Evolutionary conservation across 1,140 invertebrate genomes (phyloP), one percentile per base, ranked within the genome.

Genomic region (Pogonomyrmex californicus): DNA sequence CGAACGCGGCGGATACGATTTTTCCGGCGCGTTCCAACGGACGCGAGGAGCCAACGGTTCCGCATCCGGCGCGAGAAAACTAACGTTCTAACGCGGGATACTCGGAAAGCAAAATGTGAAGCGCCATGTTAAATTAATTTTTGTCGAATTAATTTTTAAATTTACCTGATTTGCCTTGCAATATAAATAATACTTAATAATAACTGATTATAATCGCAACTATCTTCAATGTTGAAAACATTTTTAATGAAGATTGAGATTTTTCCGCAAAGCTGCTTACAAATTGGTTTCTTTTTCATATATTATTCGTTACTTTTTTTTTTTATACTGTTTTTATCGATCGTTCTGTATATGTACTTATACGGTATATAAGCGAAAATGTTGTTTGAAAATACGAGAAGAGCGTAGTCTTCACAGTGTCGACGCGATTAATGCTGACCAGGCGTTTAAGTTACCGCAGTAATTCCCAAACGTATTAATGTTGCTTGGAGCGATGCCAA

Each of bases 381-480:
- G 44, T 6, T 68, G 58, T 79, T 23, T 23, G 33, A 47, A 60
- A 75, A 56, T 10, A 47, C 10, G 65, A 33, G 17, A 38, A 76
- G 23, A 10, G 33, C 1, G 14, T 12, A 47, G 30, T 23, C n/a
- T 56, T 77, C n/a, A 23, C 30, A 60, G 36, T 56, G 65, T 30
- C 79, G 41, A 51, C 14, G 68, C 56, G 76, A 86, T 89, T 88
- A 85, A 89, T 63, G 71, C 65, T 87, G 63, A 81, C 66, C 88
- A 70, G 47, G 60, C 73, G 65, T 87, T 87, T 87, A 89, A 89
- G 79, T 90, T 87, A 63, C 76, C 44, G 49, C 54, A 71, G 58
- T 89, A 89, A 90, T 86, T 87, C 54, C 87, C 58, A 63, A 73
- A 88, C 65, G 88, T 78, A 88, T 87, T 90, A 87, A 90, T 60